phyloP scores from a whole-genome alignment of 53 echinoderm and acorn worm genomes.

The Holothuria scabra region DNA sequence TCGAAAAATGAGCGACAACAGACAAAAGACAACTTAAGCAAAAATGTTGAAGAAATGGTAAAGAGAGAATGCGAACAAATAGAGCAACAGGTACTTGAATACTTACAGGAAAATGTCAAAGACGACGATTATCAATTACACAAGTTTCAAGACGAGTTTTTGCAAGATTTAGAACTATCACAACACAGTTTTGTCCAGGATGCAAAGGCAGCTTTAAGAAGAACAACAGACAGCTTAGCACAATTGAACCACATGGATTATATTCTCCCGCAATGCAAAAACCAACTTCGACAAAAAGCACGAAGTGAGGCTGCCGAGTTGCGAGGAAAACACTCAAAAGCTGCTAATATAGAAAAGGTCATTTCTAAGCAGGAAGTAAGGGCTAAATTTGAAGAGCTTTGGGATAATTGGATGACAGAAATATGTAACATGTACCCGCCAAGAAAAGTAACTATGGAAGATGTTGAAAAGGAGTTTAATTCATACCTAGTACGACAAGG shows the following conservation, averaged over 20 bases:
- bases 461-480: slow-evolving; percentile 11
- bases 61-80: neutral
- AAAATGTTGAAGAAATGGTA: neutral
- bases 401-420: neutral
- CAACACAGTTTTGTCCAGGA: slow-evolving; percentile 2
- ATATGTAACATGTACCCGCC: slow-evolving; percentile 4
- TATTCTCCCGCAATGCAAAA: slow-evolving; percentile 16
- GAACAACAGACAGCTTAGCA: neutral
- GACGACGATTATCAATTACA: slow-evolving; percentile 1
- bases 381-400: slow-evolving; percentile 5
- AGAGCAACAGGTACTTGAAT: neutral
- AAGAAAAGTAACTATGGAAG: neutral
- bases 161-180: slow-evolving; percentile 2
- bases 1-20: neutral
- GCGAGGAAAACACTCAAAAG: neutral
- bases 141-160: slow-evolving; percentile 17
- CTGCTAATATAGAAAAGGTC: neutral
- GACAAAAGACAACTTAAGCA: neutral
- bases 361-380: neutral
- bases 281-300: slow-evolving; percentile 24
- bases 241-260: slow-evolving; percentile 19
- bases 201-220: neutral
- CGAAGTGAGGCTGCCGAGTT: neutral
- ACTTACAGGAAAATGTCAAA: neutral
- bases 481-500: neutral